These are phyloP conservation scores for Triplophysa siluroides DNA, from an alignment of 2,113 vertebrate genomes.

Conservation along the genomic window DNA sequence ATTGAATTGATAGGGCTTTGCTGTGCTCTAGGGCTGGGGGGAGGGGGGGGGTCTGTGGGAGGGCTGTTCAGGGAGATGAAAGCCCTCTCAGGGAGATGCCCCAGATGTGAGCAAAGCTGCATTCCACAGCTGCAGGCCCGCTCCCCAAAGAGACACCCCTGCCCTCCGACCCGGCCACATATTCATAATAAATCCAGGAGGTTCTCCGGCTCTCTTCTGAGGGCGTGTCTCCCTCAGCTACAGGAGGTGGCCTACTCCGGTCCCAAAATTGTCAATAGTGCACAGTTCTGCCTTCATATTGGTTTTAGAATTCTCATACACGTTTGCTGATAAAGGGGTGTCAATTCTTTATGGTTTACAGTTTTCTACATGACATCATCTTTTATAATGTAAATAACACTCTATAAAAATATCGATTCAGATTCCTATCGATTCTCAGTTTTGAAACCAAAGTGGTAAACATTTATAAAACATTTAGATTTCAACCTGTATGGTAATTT, in stretches of 20 bases:
- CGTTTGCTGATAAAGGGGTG: background rate
- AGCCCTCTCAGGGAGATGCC: slow-evolving; percentile 53
- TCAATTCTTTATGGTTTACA: no score
- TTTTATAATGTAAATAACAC: no score
- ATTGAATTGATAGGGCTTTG: slow-evolving; percentile 48
- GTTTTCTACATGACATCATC: no score
- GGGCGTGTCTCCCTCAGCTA: slow-evolving; percentile 37
- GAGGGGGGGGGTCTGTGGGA: slow-evolving; percentile 44
- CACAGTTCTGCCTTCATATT: background rate
- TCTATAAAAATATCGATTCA: no score
- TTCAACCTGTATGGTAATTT: no score
- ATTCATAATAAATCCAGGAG: slow-evolving; percentile 60
- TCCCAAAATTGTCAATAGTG: slow-evolving; percentile 10
- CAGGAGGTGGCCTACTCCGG: slow-evolving; percentile 14
- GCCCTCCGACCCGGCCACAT: slow-evolving; percentile 58
- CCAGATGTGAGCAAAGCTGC: slow-evolving; percentile 56
- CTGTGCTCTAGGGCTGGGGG: slow-evolving; percentile 30
- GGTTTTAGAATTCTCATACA: background rate
- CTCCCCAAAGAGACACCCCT: slow-evolving; percentile 53
- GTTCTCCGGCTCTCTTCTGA: slow-evolving; percentile 49
- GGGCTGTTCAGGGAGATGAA: slow-evolving; percentile 52
- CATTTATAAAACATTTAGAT: no score
- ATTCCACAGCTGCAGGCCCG: slow-evolving; percentile 59
- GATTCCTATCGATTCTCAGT: no score
- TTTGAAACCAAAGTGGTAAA: no score